Base-by-base conservation (phyloP, 2,888 invertebrate genomes). In the Caenorhabditis zanzibari region DNA sequence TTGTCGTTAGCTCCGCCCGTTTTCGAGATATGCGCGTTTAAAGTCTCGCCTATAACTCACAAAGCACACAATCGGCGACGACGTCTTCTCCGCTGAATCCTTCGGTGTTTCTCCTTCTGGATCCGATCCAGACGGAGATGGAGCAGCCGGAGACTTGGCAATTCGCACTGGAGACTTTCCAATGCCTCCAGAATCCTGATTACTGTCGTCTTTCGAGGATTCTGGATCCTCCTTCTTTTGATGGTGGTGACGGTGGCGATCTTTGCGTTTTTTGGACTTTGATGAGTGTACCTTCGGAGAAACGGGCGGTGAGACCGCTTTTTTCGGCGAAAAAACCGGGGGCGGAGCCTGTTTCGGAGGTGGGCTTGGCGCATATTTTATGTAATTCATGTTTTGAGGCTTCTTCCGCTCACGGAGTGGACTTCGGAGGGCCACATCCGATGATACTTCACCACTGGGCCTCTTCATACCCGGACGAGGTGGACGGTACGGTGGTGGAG, bases 341-440 rank as follows among this genome's bases (percentile, higher is more conserved):
- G 54, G 22, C 10, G 22, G 26, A 14, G 54, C 24, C 54, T 14
- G 24, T 12, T 19, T 14, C 14, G 10, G 22, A 14, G 26, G 22
- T 6, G 24, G 24, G 47, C 19, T n/a, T 10, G 19, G 5, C 19
- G 19, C 19, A n/a, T n/a, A n/a, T n/a, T n/a, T n/a, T n/a, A n/a
- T n/a, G n/a, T n/a, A 54, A 10, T 54, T 54, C 4, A 54, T 12
- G 24, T 10, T 10, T 54, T 54, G 52, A 24, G 12, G 22, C 52
- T 54, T 24, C 12, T 54, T 54, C 16, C 26, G 26, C 14, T 54
- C 26, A 12, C 26, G 26, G 12, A 26, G 14, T 26, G 44, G 28
- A 26, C 63, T 63, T 28, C 61, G 10, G 9, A 61, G 10, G 0
- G 61, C 61, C 24, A 24, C 61, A 24, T 61, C 61, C 6, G 41